Conservation (phyloP, 2,113 vertebrate species). For the Rallus limicola region DNA sequence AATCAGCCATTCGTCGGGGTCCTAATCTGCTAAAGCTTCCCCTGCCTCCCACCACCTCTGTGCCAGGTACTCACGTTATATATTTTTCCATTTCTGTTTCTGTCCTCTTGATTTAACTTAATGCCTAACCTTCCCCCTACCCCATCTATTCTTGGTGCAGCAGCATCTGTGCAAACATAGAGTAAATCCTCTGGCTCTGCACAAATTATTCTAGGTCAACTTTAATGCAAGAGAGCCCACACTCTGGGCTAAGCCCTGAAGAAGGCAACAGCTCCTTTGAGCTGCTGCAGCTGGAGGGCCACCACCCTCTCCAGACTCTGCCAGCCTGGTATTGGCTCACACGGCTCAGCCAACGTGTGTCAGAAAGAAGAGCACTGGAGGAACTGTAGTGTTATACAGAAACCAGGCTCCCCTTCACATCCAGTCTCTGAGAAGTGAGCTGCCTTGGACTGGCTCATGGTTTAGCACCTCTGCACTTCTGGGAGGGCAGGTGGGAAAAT, state of each 20-base stretch:
- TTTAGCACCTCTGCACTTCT: neutral
- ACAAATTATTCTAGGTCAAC: constrained; percentile 9
- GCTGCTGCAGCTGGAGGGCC: neutral
- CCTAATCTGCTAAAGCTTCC: neutral
- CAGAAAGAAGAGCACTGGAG: neutral
- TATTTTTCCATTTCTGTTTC: neutral
- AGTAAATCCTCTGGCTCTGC: neutral
- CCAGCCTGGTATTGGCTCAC: neutral
- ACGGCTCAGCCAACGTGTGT: neutral
- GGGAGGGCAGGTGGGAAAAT: neutral
- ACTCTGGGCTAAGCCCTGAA: neutral
- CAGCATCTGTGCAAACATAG: neutral
- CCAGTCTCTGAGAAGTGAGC: neutral
- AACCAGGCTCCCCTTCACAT: neutral
- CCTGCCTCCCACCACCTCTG: neutral
- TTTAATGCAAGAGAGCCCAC: neutral
- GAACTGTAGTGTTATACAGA: neutral
- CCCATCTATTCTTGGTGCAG: neutral
- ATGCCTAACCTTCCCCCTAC: neutral
- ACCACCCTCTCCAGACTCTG: neutral
- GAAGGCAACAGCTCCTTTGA: neutral
- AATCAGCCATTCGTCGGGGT: neutral
- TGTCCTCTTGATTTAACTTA: neutral
- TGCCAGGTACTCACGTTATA: neutral
- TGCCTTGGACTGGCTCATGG: neutral